Evolutionary conservation across 2,113 vertebrate species (phyloP).

Genomic region (Cavia aperea): DNA sequence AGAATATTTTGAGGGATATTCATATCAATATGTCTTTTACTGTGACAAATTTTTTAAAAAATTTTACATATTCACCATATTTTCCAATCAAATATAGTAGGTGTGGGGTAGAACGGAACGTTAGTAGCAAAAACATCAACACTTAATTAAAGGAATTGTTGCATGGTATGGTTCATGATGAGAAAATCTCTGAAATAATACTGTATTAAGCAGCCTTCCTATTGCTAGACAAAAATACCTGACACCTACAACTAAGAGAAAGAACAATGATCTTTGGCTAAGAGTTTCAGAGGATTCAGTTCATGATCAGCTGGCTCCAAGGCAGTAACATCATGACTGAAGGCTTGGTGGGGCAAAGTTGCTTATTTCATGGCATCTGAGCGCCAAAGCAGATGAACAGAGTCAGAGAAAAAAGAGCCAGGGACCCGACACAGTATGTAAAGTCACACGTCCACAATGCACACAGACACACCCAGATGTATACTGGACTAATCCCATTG

Average conservation of each 20-base stretch:
- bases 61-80: not conserved
- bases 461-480: not conserved
- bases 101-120: not conserved
- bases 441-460: not conserved
- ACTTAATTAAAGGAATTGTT: not conserved
- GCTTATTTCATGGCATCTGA: not conserved
- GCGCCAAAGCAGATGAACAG: not conserved
- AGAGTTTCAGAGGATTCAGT: not conserved
- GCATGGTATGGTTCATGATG: not conserved
- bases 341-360: not conserved
- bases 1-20: not conserved
- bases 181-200: not conserved
- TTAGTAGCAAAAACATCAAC: not conserved
- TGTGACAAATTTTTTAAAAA: not conserved
- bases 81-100: not conserved
- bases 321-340: not conserved
- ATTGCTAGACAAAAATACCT: not conserved
- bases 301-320: not conserved
- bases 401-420: not conserved
- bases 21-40: not conserved
- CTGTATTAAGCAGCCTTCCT: not conserved
- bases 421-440: not conserved
- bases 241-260: not conserved
- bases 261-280: not conserved
- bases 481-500: not conserved